Evolutionary conservation across 2,113 vertebrate genomes (phyloP), one percentile per base, ranked within the genome.

Genomic region (Polyodon spathula): DNA sequence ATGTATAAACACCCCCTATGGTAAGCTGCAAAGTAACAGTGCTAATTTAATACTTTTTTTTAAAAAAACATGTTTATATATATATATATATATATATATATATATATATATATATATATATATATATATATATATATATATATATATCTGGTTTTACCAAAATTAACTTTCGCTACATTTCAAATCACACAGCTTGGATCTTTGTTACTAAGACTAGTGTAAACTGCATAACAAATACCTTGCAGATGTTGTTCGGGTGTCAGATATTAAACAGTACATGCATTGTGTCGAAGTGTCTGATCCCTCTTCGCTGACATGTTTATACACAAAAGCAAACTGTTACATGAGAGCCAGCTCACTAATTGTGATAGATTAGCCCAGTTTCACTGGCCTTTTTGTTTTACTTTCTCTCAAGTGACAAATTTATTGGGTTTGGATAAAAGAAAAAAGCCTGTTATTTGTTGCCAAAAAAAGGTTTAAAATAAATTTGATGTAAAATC

Each of bases 331-430:
- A 64, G 59, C 57, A 64, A 64, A 59, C 63, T 54, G 40, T 51
- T 42, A 46, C 41, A 7, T 12, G 37, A 37, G 63, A 60, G 51
- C 51, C 48, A 5, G 42, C 17, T 37, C 38, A 15, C 57, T 64
- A 64, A 64, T 59, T 64, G 51, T 64, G 57, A 64, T 51, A 14
- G 51, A 64, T 64, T 43, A 40, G 38, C 27, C 42, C 51, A 44
- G 12, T 11, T 56, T 42, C 42, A 46, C 61, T n/a, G 48, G 15
- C 12, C 15, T 6, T n/a, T 50, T 50, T 50, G 5, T 12, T 12
- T 12, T 12, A 11, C 37, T 50, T 56, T 56, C n/a, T 48, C 10
- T 48, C 39, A 9, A 27, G 27, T 27, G 27, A 27, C 27, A 27
- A 27, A 27, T 27, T 27, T 3, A 27, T 27, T 27, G 2, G 27